Evolutionary conservation across 2,797 vertebrate species (phyloP).

Genomic region (Pseudomugil gertrudae): DNA sequence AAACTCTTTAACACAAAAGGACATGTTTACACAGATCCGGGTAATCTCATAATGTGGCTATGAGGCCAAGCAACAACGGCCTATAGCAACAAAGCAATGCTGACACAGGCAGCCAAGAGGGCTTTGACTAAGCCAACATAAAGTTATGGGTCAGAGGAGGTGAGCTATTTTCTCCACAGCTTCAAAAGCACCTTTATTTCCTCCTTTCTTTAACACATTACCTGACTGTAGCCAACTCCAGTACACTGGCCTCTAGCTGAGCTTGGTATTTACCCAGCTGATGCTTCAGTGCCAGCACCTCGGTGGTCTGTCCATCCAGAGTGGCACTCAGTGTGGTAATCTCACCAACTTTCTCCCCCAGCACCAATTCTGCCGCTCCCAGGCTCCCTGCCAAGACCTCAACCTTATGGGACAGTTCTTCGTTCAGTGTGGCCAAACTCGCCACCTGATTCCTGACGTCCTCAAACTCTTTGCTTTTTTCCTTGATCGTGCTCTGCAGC

Average conservation of each 20-base stretch:
- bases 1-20: slow-evolving; percentile 22
- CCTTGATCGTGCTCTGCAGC: slow-evolving; percentile 53
- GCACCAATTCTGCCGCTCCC: slow-evolving; percentile 40
- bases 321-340: slow-evolving; percentile 34
- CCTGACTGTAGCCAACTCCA: slow-evolving; percentile 68
- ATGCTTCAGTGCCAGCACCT: slow-evolving; percentile 60
- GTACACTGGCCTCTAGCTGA: slow-evolving; percentile 50
- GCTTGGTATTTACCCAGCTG: slow-evolving; percentile 50
- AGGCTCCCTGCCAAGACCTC: slow-evolving; percentile 45
- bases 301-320: slow-evolving; percentile 52
- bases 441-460: slow-evolving; percentile 58
- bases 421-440: slow-evolving; percentile 43
- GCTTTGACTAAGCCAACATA: slow-evolving; percentile 69
- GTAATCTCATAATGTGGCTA: slow-evolving; percentile 30
- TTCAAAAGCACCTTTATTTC: slow-evolving; percentile 20
- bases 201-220: slow-evolving; percentile 31
- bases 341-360: slow-evolving; percentile 44
- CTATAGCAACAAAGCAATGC: slow-evolving; percentile 30
- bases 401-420: slow-evolving; percentile 53
- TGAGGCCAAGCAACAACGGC: slow-evolving; percentile 20
- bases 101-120: slow-evolving; percentile 50
- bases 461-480: slow-evolving; percentile 61
- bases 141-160: slow-evolving; percentile 68
- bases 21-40: slow-evolving; percentile 44
- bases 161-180: slow-evolving; percentile 56